Conservation (phyloP, 2,888 invertebrate species). For the Pogonocherus hispidulus region DNA sequence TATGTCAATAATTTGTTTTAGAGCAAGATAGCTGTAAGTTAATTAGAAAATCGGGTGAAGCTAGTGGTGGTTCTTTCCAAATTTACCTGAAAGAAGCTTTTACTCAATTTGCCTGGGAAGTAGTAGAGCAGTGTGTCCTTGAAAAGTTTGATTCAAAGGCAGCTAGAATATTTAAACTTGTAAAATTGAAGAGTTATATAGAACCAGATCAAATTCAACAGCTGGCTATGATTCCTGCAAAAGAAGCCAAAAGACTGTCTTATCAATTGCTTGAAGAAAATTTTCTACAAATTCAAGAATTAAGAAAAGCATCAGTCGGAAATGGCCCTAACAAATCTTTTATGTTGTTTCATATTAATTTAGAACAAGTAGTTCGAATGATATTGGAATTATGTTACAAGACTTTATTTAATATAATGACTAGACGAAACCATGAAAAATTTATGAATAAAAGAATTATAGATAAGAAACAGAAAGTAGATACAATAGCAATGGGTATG, state of each 20-base stretch:
- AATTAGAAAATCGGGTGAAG: slow-evolving; percentile 82
- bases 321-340: slow-evolving; percentile 83
- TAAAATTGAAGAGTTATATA: slow-evolving; percentile 83
- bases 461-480: slow-evolving; percentile 89
- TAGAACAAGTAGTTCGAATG: slow-evolving; percentile 79
- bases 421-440: slow-evolving; percentile 76
- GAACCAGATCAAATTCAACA: slow-evolving; percentile 95
- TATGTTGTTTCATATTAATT: slow-evolving; percentile 82
- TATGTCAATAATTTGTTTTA: slow-evolving; percentile 63
- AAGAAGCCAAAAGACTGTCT: slow-evolving; percentile 91
- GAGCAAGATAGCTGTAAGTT: slow-evolving; percentile 86
- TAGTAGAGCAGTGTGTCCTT: slow-evolving; percentile 84
- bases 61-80: slow-evolving; percentile 85
- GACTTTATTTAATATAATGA: slow-evolving; percentile 78
- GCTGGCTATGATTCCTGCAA: slow-evolving; percentile 92
- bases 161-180: slow-evolving; percentile 88
- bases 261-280: slow-evolving; percentile 89
- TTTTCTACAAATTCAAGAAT: slow-evolving; percentile 78
- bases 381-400: slow-evolving; percentile 80
- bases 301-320: slow-evolving; percentile 64
- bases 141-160: slow-evolving; percentile 90
- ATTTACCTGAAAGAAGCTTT: slow-evolving; percentile 82
- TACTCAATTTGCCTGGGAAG: slow-evolving; percentile 78
- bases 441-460: slow-evolving; percentile 82
- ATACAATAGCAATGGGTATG: slow-evolving; percentile 85